A percentile compares a stretch with the other conserved stretches of the same genome.
phyloP scores from a whole-genome alignment of 2,113 vertebrate species.

The Vireo altiloquus region DNA sequence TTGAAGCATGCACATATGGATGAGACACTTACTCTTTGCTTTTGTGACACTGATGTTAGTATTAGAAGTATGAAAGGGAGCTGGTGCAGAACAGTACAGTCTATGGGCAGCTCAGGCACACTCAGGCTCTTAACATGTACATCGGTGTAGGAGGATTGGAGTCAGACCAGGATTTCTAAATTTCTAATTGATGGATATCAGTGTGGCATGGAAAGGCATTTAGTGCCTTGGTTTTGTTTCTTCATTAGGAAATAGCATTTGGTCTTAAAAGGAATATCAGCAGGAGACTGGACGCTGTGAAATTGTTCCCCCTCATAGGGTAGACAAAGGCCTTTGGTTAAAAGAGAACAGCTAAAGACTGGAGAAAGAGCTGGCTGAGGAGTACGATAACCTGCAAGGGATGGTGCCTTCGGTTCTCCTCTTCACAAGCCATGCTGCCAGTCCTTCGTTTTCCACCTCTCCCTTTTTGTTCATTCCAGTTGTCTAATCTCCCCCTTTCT shows the following conservation, averaged over 20 bases:
- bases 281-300: neutral
- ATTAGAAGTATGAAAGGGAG: neutral
- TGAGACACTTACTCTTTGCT: neutral
- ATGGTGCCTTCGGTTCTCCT: fast-evolving
- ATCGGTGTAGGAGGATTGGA: neutral
- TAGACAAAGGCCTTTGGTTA: neutral
- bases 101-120: neutral
- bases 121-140: neutral
- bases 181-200: neutral
- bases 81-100: neutral
- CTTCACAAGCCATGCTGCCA: neutral
- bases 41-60: neutral
- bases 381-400: neutral
- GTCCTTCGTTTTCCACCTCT: neutral
- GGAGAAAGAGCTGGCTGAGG: fast-evolving
- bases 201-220: neutral
- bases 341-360: neutral
- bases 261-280: neutral
- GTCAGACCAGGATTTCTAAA: neutral
- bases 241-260: neutral
- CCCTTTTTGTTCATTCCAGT: neutral
- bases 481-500: neutral
- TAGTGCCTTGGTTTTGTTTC: neutral
- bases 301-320: neutral
- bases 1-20: neutral